Evolutionary conservation across 2,888 invertebrate species (phyloP).

Genomic region (Nomada flava): DNA sequence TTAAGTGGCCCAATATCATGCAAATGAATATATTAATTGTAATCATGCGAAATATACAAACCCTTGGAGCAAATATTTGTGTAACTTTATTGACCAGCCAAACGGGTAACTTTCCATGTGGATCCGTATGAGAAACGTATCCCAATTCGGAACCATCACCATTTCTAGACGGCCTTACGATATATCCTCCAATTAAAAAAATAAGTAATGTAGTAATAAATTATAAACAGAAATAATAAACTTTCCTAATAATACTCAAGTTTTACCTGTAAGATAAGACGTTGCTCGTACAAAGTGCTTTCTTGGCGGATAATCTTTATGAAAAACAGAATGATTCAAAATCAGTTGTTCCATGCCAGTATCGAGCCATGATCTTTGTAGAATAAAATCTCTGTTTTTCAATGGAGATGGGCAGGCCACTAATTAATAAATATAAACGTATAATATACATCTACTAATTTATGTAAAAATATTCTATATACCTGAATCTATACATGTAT

Average conservation of each 20-base stretch:
- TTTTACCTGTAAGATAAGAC: constrained; percentile 87
- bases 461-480: not conserved
- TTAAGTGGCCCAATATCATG: not conserved
- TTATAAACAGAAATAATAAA: not conserved
- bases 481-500: constrained; percentile 7
- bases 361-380: constrained; percentile 96
- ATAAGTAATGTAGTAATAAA: not conserved
- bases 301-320: constrained; percentile 93
- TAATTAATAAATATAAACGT: constrained; percentile 81
- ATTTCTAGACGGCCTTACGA: constrained; percentile 87
- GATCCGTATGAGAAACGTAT: constrained; percentile 96
- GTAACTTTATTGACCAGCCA: constrained; percentile 96
- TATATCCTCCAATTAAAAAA: constrained; percentile 84
- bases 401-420: constrained; percentile 95
- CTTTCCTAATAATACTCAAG: constrained; percentile 5
- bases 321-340: constrained; percentile 95
- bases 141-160: constrained; percentile 91
- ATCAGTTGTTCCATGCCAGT: constrained; percentile 94
- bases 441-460: not conserved
- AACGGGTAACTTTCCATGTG: constrained; percentile 93
- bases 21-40: not conserved
- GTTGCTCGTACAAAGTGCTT: constrained; percentile 92
- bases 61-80: constrained; percentile 94
- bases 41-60: constrained; percentile 71
- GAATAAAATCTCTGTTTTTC: constrained; percentile 95